Base-by-base conservation (phyloP, 2,113 vertebrate species). In the Plotosus lineatus region DNA sequence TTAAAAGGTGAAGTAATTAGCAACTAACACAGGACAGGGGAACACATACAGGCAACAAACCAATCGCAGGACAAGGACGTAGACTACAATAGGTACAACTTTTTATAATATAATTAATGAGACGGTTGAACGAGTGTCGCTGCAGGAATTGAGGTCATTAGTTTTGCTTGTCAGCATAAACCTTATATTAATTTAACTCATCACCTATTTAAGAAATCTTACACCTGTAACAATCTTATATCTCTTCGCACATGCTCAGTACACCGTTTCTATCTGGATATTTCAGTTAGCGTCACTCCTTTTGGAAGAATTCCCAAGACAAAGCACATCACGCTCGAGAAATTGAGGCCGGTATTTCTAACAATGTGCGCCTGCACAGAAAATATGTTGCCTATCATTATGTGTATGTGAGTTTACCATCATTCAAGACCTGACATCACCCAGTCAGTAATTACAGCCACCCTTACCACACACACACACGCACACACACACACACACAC, bases 341-440 rank as follows among this genome's bases (percentile, higher is more conserved):
- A 63, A 63, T 33, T 63, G 60, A 36, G 36, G 60, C 60, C 31
- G 17, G 61, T 23, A 65, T 68, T 68, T 42, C n/a, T 42, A 38
- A n/a, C 17, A 71, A 53, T 56, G 23, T 26, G n/a, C 19, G 15
- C 42, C n/a, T n/a, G 23, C 17, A 8, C 44, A 21, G 63, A 55
- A 69, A 71, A 71, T 55, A 33, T 26, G 38, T 15, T 73, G 15
- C 28, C 26, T 50, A 1, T 28, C 7, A 50, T 17, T 46, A n/a
- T 71, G n/a, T 26, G 69, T 21, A 46, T 12, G 9, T 61, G 38
- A 63, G 31, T 48, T 36, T 28, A 28, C 31, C 56, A 31, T 61
- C 79, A 68, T 10, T 79, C 23, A 28, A 33, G 79, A 48, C 21
- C 71, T 81, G 46, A 75, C 69, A 65, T 60, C 31, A 53, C 44